Percentiles rank a stretch among this genome's conserved stretches.
phyloP scores from a whole-genome alignment of 2,113 vertebrate species.

The Podarcis cretensis region DNA sequence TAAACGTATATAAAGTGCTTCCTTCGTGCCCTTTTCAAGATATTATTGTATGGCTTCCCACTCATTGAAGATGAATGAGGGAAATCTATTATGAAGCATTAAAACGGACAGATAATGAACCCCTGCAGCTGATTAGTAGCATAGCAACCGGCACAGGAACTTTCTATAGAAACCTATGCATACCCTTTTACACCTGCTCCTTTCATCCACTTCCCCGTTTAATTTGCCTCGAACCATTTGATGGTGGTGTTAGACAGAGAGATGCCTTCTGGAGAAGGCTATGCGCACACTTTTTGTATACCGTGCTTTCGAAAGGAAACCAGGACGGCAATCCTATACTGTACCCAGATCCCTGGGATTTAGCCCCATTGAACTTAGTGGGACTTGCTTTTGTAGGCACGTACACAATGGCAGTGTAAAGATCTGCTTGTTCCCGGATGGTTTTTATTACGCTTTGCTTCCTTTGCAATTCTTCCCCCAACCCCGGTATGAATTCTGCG shows the following conservation, averaged over 20 bases:
- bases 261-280: constrained; percentile 39
- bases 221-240: constrained; percentile 25
- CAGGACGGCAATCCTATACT: neutral
- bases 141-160: constrained; percentile 20
- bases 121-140: constrained; percentile 37
- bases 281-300: constrained; percentile 39
- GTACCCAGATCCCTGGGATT: neutral
- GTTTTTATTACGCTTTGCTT: neutral
- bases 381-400: neutral
- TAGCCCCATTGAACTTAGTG: neutral
- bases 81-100: constrained; percentile 35
- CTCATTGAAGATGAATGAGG: constrained; percentile 19
- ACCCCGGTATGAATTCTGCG: neutral
- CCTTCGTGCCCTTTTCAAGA: constrained; percentile 6
- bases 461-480: neutral
- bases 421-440: neutral
- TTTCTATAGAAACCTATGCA: constrained; percentile 21
- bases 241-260: constrained; percentile 42
- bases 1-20: neutral
- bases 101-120: constrained; percentile 37
- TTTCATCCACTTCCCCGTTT: constrained; percentile 38
- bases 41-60: constrained; percentile 10
- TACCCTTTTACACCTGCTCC: constrained; percentile 36
- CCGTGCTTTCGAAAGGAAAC: neutral
- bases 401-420: neutral